These are phyloP conservation scores for Eriocheir sinensis DNA, from an alignment of 1,140 invertebrate genomes.

Conservation along the genomic window DNA sequence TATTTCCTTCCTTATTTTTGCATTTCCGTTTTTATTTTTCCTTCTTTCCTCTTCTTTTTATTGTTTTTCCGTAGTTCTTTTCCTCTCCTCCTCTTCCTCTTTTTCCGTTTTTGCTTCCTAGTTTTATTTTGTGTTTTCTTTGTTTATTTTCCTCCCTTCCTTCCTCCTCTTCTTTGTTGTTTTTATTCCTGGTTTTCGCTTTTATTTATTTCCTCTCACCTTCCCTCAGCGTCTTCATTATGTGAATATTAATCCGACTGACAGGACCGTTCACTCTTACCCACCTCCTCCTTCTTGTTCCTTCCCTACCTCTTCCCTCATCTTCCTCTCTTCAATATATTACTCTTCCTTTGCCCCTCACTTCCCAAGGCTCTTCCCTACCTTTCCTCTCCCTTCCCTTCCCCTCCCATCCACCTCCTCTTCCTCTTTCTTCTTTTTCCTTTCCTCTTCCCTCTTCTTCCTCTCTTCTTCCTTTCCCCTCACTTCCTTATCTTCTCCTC, in stretches of 20 bases:
- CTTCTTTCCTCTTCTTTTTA: not conserved
- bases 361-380: not conserved
- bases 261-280: not conserved
- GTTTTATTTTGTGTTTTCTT: too few species aligned
- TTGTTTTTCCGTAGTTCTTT: not conserved
- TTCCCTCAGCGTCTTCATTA: conserved; percentile 23
- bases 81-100: not conserved
- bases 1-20: not conserved
- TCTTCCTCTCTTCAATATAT: not conserved
- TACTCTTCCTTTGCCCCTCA: not conserved
- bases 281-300: not conserved
- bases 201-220: not conserved
- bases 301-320: not conserved
- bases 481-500: not conserved
- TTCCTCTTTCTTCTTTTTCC: not conserved
- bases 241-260: not conserved
- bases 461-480: not conserved
- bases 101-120: not conserved
- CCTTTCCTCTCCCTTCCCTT: not conserved
- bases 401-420: not conserved
- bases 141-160: too few species aligned
- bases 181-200: not conserved
- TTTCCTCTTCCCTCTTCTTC: not conserved
- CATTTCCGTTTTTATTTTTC: not conserved
- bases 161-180: not conserved